phyloP scores from a whole-genome alignment of 2,888 invertebrate genomes.

The Acanthosepion lycidas region DNA sequence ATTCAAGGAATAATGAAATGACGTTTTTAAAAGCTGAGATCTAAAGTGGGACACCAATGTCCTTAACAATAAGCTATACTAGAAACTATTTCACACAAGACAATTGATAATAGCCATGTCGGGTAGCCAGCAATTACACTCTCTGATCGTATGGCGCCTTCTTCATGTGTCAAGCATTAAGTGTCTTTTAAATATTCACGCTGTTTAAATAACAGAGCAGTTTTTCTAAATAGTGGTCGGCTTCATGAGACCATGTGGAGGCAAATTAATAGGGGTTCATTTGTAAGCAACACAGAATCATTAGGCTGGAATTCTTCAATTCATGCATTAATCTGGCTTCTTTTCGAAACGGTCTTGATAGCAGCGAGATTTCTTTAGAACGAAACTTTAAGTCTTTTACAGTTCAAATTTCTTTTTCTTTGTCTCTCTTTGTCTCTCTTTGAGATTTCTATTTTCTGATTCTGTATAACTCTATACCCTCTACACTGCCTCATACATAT shows the following conservation, averaged over 20 bases:
- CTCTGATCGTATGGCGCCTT: not conserved
- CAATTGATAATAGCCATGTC: not conserved
- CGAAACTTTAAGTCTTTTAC: not conserved
- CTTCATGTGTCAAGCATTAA: not conserved
- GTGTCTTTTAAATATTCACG: conserved; percentile 2
- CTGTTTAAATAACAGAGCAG: not conserved
- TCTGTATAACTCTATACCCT: too few relatives aligned
- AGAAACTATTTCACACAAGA: too few relatives aligned
- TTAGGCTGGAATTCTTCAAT: not conserved
- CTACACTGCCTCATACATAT: too few relatives aligned
- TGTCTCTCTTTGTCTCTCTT: too few relatives aligned
- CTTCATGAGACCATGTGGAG: not conserved
- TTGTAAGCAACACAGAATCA: not conserved
- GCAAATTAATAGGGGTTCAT: not conserved
- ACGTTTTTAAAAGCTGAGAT: too few relatives aligned
- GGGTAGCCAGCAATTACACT: not conserved
- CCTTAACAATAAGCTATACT: too few relatives aligned
- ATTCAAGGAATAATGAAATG: too few relatives aligned
- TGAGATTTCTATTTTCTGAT: too few relatives aligned
- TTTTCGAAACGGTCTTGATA: not conserved
- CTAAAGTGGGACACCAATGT: too few relatives aligned
- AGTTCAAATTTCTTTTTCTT: too few relatives aligned
- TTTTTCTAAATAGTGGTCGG: not conserved
- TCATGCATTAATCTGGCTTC: not conserved
- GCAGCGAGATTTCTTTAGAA: not conserved